Evolutionary conservation across 2,797 vertebrate species (phyloP), one percentile per base, ranked within the genome.

Genomic region (Eulemur rubriventer): DNA sequence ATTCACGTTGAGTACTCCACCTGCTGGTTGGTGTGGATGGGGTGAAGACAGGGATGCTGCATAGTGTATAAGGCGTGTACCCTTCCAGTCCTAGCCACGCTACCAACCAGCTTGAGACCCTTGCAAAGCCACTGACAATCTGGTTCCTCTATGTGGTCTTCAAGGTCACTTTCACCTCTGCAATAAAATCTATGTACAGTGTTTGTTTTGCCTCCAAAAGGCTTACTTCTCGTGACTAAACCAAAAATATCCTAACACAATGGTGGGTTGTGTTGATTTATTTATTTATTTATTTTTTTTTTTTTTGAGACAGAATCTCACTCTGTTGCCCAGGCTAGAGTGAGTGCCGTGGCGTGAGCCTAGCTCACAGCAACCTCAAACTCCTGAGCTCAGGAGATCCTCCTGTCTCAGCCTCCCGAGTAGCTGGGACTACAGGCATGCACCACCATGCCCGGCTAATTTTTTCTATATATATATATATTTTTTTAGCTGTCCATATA

Each of bases 131-230:
- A 41, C 8, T 38, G 65, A 57, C 1, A 43, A 35, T 22, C 26
- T 76, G 13, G 11, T 28, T 84, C 38, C 59, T 70, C 48, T 26
- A 7, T 12, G 20, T 35, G 22, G 18, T 38, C 63, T 84, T 69
- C 48, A 78, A 93, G 55, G 78, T 89, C 86, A 73, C 2, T 12
- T 52, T 90, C 93, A 70, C 30, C 38, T 52, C 43, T 95, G 5
- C 26, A 11, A 26, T 59, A 57, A 91, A 84, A 30, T 73, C 13
- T 57, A 38, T n/a, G 67, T 20, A 46, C 41, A 55, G 33, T 46
- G 7, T 67, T 78, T 85, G 67, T 84, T 82, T 86, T 95, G 48
- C 33, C 59, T n/a, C 10, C 75, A 82, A 94, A 91, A 82, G 41
- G 18, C 65, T 91, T 91, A 48, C 50, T 70, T 70, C 35, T 55